A percentile compares a stretch with the other conserved stretches of the same genome.
These are phyloP conservation scores for Hafferia zeledoni DNA, from an alignment of 2,797 vertebrate species.

Conservation along the genomic window DNA sequence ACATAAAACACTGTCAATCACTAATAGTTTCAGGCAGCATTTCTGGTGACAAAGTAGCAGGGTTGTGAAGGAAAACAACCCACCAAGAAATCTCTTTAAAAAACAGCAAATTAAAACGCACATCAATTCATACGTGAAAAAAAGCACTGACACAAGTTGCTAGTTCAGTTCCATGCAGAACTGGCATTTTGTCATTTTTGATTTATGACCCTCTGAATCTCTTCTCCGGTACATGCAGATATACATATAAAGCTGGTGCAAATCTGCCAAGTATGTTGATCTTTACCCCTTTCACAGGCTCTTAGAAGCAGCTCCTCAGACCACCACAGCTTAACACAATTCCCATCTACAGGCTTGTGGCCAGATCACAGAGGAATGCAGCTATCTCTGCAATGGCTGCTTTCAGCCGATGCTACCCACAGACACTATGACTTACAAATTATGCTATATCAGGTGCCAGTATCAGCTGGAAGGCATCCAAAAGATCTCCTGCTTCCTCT, in stretches of 20 bases:
- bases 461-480: background rate
- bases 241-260: background rate
- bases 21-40: background rate
- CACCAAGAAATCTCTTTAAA: background rate
- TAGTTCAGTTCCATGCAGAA: background rate
- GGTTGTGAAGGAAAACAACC: background rate
- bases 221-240: background rate
- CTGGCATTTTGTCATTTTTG: background rate
- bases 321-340: background rate
- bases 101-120: background rate
- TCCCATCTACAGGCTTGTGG: background rate
- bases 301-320: background rate
- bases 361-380: background rate
- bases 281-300: background rate
- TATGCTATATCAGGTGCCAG: background rate
- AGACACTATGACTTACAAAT: background rate
- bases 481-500: background rate
- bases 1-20: background rate
- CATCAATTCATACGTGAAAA: background rate
- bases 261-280: rapidly evolving
- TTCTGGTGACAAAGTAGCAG: background rate
- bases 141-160: background rate
- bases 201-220: background rate
- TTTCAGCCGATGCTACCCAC: background rate
- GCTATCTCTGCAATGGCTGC: background rate